Conservation (phyloP, 2,797 vertebrate species). For the Heterohyrax brucei region DNA sequence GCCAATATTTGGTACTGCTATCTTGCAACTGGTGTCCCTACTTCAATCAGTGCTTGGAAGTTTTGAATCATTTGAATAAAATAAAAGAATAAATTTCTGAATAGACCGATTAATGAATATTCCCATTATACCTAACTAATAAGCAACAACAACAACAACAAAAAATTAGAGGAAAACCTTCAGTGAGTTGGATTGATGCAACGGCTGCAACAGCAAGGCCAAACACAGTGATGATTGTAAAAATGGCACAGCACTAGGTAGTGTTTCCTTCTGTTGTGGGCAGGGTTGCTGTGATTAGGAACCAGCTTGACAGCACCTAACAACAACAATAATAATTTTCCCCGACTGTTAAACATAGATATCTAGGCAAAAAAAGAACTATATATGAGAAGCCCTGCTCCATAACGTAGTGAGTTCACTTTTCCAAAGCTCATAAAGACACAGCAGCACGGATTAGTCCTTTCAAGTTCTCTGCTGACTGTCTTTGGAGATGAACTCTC, state of each 20-base stretch:
- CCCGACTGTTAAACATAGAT: constrained; percentile 15
- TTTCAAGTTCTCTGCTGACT: constrained; percentile 49
- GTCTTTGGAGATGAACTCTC: not conserved
- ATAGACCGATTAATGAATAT: constrained; percentile 16
- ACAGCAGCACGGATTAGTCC: not conserved
- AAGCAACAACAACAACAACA: too few relatives aligned
- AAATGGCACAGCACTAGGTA: too few relatives aligned
- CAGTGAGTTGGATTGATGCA: too few relatives aligned
- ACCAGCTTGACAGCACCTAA: too few relatives aligned
- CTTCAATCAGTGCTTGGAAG: not conserved
- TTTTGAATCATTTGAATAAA: constrained; percentile 30
- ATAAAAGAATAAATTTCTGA: constrained; percentile 23
- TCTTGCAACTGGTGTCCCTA: not conserved
- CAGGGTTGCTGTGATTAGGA: too few relatives aligned
- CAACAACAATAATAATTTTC: not conserved
- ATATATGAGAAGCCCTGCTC: not conserved
- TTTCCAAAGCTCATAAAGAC: constrained; percentile 57
- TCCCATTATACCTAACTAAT: not conserved
- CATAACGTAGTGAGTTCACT: not conserved
- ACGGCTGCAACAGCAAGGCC: too few relatives aligned
- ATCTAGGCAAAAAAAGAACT: not conserved
- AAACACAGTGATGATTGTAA: too few relatives aligned
- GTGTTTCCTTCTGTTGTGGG: too few relatives aligned
- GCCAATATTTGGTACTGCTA: not conserved
- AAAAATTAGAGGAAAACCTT: too few relatives aligned